Conservation (phyloP, 2,797 vertebrate species). For the Lepus oiostolus region DNA sequence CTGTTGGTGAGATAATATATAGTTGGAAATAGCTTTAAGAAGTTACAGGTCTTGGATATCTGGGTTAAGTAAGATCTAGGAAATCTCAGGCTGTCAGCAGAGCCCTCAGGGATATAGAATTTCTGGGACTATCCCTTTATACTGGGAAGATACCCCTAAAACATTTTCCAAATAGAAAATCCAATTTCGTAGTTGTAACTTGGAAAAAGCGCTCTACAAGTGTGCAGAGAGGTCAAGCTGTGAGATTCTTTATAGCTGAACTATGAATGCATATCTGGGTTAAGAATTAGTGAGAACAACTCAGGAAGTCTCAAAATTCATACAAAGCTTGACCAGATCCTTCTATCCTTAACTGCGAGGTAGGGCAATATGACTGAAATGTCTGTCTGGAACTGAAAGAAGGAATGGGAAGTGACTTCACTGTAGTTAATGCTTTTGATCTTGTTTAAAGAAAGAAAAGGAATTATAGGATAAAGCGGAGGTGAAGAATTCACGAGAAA, state of each 20-base stretch:
- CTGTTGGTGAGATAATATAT: background rate
- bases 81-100: background rate
- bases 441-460: slow-evolving; percentile 24
- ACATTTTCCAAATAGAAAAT: background rate
- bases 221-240: background rate
- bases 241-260: background rate
- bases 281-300: background rate
- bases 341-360: background rate
- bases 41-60: background rate
- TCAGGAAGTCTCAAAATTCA: background rate
- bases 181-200: background rate
- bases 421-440: background rate
- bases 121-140: background rate
- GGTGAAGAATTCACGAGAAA: background rate
- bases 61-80: background rate
- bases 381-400: background rate
- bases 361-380: background rate
- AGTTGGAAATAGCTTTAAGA: background rate
- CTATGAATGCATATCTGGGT: background rate
- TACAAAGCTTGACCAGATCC: background rate
- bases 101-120: background rate
- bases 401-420: background rate
- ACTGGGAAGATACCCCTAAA: background rate
- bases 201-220: background rate
- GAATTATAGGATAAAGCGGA: background rate